Conservation (phyloP, 2,113 vertebrate species). For the Verasper variegatus region DNA sequence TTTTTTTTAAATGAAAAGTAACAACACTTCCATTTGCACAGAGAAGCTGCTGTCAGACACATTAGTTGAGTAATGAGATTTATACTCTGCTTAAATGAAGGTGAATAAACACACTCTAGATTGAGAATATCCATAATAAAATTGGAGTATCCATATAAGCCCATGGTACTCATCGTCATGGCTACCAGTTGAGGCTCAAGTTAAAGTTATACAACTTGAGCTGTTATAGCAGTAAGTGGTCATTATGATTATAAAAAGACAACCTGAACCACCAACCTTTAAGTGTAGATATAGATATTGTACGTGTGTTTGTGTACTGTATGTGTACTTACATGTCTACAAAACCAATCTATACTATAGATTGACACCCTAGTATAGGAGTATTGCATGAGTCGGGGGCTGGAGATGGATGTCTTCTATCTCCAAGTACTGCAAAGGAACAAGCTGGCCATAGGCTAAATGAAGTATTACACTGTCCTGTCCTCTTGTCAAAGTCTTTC, state of each 20-base stretch:
- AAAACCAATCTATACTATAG: conserved; percentile 78
- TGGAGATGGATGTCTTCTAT: conserved; percentile 51
- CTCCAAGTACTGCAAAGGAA: conserved; percentile 70
- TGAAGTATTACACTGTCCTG: conserved; percentile 55
- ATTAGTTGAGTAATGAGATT: conserved; percentile 53
- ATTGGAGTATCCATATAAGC: conserved; percentile 57
- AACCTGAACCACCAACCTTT: conserved; percentile 62
- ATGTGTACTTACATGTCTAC: conserved; percentile 64
- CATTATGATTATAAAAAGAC: conserved; percentile 74
- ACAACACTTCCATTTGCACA: conserved; percentile 37
- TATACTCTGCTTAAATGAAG: conserved; percentile 47
- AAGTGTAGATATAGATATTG: conserved; percentile 69
- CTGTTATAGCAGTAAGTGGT: conserved; percentile 67
- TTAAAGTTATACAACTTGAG: conserved; percentile 71
- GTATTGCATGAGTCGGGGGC: conserved; percentile 72
- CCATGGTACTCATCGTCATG: conserved; percentile 58
- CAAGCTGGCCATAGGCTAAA: conserved; percentile 73
- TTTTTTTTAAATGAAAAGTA: conserved; percentile 19
- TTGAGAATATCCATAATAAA: too few relatives aligned
- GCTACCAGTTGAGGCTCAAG: conserved; percentile 66
- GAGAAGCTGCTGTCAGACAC: conserved; percentile 55
- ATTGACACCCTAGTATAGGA: conserved; percentile 73
- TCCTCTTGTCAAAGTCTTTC: conserved; percentile 39
- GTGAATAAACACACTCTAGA: conserved; percentile 65
- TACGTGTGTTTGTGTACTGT: conserved; percentile 51